Evolutionary conservation across 2,797 vertebrate species (phyloP).

Genomic region (Bovichtus variegatus): DNA sequence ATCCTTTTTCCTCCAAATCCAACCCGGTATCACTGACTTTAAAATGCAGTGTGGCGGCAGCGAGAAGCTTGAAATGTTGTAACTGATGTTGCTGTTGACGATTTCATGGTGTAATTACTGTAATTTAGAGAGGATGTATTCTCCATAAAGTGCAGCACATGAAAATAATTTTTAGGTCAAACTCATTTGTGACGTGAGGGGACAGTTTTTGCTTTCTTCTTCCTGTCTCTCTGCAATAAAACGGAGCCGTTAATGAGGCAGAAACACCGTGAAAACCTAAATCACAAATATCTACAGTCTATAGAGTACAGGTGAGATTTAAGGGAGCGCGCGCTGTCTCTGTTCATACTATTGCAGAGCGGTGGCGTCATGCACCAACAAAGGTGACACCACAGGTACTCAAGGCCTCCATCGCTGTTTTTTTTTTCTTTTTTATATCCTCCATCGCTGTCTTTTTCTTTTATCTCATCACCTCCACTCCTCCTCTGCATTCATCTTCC

Average conservation of each 20-base stretch:
- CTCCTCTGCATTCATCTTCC: conserved; percentile 65
- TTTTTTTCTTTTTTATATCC: no score
- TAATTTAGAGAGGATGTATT: conserved; percentile 20
- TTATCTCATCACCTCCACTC: conserved; percentile 68
- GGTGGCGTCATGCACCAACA: conserved; percentile 75
- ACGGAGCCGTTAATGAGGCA: conserved; percentile 25
- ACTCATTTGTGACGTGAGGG: neutral
- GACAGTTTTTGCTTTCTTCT: neutral
- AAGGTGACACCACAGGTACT: conserved; percentile 70
- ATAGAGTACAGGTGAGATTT: conserved; percentile 38
- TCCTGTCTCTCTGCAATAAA: conserved; percentile 1
- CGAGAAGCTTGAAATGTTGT: conserved; percentile 7
- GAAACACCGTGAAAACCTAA: conserved; percentile 23
- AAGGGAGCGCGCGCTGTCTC: conserved; percentile 35
- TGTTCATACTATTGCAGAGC: conserved; percentile 67
- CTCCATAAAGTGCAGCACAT: conserved; percentile 26
- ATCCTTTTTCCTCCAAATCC: conserved; percentile 13
- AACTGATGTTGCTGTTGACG: conserved; percentile 19
- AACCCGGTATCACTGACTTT: conserved; percentile 13
- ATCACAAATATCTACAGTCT: conserved; percentile 21
- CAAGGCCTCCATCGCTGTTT: conserved; percentile 47
- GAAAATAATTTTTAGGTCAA: neutral
- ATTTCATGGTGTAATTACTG: conserved; percentile 14
- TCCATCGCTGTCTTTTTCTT: conserved; percentile 50
- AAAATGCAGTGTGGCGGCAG: neutral